A percentile compares a stretch with the other conserved stretches of the same genome.
Evolutionary conservation across 2,113 vertebrate genomes (phyloP).

Genomic region (Clarias gariepinus): DNA sequence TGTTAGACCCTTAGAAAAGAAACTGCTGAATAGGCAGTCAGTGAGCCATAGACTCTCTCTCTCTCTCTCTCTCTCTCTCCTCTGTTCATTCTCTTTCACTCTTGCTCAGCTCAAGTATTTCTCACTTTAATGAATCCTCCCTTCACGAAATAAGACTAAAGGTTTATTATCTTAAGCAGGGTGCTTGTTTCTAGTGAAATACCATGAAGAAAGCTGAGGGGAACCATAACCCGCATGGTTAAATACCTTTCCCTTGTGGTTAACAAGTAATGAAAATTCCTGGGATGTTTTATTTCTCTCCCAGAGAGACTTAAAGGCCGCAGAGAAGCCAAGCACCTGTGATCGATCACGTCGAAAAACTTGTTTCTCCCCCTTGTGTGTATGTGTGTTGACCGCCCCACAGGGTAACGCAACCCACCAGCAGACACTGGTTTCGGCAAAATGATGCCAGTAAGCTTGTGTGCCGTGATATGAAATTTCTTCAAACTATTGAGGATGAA

Average conservation of each 20-base stretch:
- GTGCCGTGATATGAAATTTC: background rate
- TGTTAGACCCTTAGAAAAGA: conserved; percentile 52
- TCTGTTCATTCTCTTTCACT: background rate
- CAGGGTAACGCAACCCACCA: conserved; percentile 42
- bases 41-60: conserved; percentile 43
- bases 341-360: conserved; percentile 66
- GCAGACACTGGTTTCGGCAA: conserved; percentile 7
- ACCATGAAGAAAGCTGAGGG: conserved; percentile 4
- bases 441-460: conserved; percentile 9
- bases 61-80: conserved; percentile 32
- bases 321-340: conserved; percentile 62
- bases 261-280: conserved; percentile 56
- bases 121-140: conserved; percentile 45
- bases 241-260: conserved; percentile 40
- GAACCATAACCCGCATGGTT: conserved; percentile 27
- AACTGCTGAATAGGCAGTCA: conserved; percentile 57
- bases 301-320: conserved; percentile 55
- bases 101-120: conserved; percentile 49
- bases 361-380: conserved; percentile 59
- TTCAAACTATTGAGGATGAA: background rate
- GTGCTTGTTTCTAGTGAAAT: conserved; percentile 32
- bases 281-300: conserved; percentile 63
- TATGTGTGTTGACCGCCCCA: conserved; percentile 59
- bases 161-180: conserved; percentile 45
- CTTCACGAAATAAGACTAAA: conserved; percentile 30